Base-by-base conservation (phyloP, 37 sponge, comb jelly and placozoan species). In the Crambe crambe region DNA sequence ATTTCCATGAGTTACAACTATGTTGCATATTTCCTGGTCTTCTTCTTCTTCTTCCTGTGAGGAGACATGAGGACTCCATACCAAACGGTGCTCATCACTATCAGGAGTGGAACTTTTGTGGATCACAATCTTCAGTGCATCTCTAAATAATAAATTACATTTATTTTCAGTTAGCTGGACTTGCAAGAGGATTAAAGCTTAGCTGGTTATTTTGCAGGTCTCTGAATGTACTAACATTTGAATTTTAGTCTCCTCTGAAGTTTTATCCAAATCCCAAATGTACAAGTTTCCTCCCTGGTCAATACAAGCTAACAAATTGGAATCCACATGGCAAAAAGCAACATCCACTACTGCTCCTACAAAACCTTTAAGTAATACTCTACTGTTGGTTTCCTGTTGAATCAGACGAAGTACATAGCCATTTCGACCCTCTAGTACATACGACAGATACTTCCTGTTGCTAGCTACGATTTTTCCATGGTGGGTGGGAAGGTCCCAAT, bases 401-500 rank as follows among this genome's bases (percentile, higher is more conserved):
- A 96, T 81, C 20, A 96, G 58, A n/a, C 97, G 51, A n/a, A 96
- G 54, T 3, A 96, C 80, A 42, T 83, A 80, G 63, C 94, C 97
- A 86, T 42, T 90, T 25, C 80, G 60, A 3, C 89, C 89, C 56
- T 81, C 82, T 41, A 95, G 37, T 22, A 85, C 73, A 44, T 95
- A 95, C 15, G 87, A 89, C 30, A 91, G 27, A 66, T 86, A 95
- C 35, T 81, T 63, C 31, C 68, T 75, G 78, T 81, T 91, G 30
- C 80, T 77, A 35, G 95, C 89, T 0, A 95, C 89, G 26, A 95
- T 76, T 41, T 72, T 88, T 12, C 89, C 93, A 82, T 62, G 78
- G 63, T 72, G 76, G 42, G 58, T 37, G 17, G 68, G 72, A 9
- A 77, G 43, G 6, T 88, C 78, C 89, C 89, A 92, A 39, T 31